A percentile compares a stretch with the other conserved stretches of the same genome.
phyloP scores from a whole-genome alignment of 2,797 vertebrate genomes.

The Caiman crocodilus region DNA sequence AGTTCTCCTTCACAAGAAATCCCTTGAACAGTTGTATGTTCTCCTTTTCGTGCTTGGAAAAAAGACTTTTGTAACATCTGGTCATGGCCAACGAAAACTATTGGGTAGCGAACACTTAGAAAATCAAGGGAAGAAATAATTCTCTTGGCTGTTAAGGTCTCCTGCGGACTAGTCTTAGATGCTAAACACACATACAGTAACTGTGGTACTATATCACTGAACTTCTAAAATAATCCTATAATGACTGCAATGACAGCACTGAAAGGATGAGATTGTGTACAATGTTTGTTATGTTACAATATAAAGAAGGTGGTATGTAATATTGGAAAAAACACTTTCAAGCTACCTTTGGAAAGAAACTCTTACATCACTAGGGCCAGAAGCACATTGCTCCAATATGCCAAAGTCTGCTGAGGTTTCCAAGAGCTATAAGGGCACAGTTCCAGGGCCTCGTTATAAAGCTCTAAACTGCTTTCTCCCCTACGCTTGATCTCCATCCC shows the following conservation, averaged over 20 bases:
- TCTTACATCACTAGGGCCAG: background rate
- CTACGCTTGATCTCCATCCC: too few relatives aligned
- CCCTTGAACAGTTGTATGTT: too few relatives aligned
- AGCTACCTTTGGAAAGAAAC: background rate
- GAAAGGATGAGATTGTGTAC: slow-evolving; percentile 40
- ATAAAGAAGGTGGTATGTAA: slow-evolving; percentile 11
- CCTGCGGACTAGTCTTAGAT: background rate
- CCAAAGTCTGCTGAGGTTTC: too few relatives aligned
- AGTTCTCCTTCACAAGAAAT: too few relatives aligned
- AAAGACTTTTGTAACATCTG: too few relatives aligned
- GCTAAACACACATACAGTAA: background rate
- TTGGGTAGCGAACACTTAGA: slow-evolving; percentile 30
- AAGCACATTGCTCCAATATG: too few relatives aligned
- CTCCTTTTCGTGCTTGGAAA: too few relatives aligned
- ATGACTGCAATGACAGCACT: background rate
- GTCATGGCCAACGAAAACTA: background rate
- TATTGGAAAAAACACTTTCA: slow-evolving; percentile 29
- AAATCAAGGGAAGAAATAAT: slow-evolving; percentile 17
- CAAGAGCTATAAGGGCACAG: too few relatives aligned
- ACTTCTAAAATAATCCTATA: slow-evolving; percentile 50
- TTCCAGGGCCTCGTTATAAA: too few relatives aligned
- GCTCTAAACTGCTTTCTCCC: too few relatives aligned
- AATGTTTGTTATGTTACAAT: slow-evolving; percentile 48
- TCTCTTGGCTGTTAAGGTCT: slow-evolving; percentile 32
- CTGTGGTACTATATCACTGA: slow-evolving; percentile 44